phyloP scores from a whole-genome alignment of 2,888 invertebrate species.

The Coleophora flavipennella region DNA sequence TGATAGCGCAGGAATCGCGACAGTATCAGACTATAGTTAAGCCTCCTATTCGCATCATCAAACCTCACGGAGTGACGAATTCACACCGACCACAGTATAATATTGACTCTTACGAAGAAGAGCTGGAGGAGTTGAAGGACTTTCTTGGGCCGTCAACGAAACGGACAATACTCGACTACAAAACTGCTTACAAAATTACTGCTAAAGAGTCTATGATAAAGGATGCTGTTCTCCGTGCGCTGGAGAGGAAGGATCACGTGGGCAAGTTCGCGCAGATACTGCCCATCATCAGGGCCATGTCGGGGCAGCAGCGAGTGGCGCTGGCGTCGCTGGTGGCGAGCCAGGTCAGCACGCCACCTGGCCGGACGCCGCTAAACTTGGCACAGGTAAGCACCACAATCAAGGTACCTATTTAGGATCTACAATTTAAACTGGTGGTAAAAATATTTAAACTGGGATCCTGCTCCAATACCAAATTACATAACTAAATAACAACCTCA shows the following conservation, averaged over 20 bases:
- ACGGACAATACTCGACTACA: conserved; percentile 37
- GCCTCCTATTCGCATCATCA: conserved; percentile 20
- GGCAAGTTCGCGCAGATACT: conserved; percentile 75
- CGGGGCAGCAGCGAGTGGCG: conserved; percentile 74
- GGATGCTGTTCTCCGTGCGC: conserved; percentile 68
- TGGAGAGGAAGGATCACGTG: conserved; percentile 72
- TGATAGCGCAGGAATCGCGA: conserved; percentile 62
- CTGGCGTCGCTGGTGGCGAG: conserved; percentile 76
- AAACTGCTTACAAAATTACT: conserved; percentile 34
- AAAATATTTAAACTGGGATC: too few relatives aligned
- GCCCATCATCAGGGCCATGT: conserved; percentile 76
- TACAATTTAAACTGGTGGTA: too few relatives aligned
- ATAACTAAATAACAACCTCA: too few relatives aligned
- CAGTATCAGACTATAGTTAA: conserved; percentile 52
- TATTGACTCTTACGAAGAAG: conserved; percentile 48
- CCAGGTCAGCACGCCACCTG: conserved; percentile 72
- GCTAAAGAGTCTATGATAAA: conserved; percentile 64
- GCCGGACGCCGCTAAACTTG: conserved; percentile 62
- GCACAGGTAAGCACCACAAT: conserved; percentile 61
- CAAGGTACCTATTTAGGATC: too few relatives aligned
- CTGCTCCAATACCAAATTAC: too few relatives aligned
- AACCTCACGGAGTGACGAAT: conserved; percentile 48
- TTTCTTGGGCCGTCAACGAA: conserved; percentile 31
- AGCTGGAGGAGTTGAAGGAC: conserved; percentile 40
- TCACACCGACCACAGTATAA: conserved; percentile 64